phyloP scores from a whole-genome alignment of 2,113 vertebrate species.

The Pangasianodon gigas region DNA sequence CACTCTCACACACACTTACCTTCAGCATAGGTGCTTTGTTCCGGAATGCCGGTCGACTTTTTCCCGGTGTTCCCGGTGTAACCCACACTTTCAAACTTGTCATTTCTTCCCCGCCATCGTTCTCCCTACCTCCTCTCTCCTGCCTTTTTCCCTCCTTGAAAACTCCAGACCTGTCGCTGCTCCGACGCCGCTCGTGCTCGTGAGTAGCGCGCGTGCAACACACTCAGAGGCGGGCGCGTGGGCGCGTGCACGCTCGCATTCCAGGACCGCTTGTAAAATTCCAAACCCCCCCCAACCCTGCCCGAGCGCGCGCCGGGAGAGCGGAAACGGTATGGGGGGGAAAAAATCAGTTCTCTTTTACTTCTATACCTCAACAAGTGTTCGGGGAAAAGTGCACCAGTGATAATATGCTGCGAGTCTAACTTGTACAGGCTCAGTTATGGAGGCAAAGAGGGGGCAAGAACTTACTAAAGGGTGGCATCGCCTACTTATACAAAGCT shows the following conservation, averaged over 20 bases:
- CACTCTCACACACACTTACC: slow-evolving; percentile 55
- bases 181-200: slow-evolving; percentile 60
- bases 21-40: slow-evolving; percentile 55
- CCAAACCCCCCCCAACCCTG: slow-evolving; percentile 56
- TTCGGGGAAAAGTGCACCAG: background rate
- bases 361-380: background rate
- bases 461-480: background rate
- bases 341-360: background rate
- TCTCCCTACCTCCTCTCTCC: slow-evolving; percentile 59
- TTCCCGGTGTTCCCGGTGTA: slow-evolving; percentile 34
- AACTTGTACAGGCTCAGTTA: background rate
- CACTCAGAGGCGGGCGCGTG: slow-evolving; percentile 51
- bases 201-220: slow-evolving; percentile 43
- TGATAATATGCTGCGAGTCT: background rate
- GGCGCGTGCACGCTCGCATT: slow-evolving; percentile 71
- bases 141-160: slow-evolving; percentile 48
- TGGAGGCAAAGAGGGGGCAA: background rate
- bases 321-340: background rate
- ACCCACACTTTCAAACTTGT: slow-evolving; percentile 66
- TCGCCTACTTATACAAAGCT: background rate
- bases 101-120: slow-evolving; percentile 73
- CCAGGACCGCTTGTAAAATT: slow-evolving; percentile 62
- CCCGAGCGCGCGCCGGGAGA: slow-evolving; percentile 28
- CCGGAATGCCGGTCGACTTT: slow-evolving; percentile 43
- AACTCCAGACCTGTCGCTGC: slow-evolving; percentile 69